A percentile compares a stretch with the other conserved stretches of the same genome.
These are phyloP conservation scores for Sisyra terminalis DNA, from an alignment of 2,888 invertebrate genomes.

Conservation along the genomic window DNA sequence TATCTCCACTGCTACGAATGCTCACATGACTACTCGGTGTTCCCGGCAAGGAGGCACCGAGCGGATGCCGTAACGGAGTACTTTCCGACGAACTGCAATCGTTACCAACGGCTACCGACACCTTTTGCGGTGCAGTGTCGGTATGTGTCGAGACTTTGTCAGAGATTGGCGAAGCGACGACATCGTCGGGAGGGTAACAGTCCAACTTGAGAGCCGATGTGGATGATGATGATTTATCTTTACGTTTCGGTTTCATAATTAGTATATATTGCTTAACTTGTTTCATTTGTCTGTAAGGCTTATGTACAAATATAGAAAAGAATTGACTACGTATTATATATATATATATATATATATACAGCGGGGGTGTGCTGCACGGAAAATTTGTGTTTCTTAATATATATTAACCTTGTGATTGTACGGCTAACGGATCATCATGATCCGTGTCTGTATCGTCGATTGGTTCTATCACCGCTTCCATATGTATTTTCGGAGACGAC, in stretches of 20 bases:
- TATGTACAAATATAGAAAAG: no score
- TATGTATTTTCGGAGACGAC: constrained; percentile 23
- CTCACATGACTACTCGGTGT: constrained; percentile 51
- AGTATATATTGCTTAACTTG: no score
- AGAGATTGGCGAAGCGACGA: constrained; percentile 47
- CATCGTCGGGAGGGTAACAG: constrained; percentile 65
- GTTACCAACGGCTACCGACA: no score
- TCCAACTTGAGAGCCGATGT: constrained; percentile 22
- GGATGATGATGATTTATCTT: no score
- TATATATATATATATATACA: no score
- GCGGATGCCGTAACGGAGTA: constrained; percentile 21
- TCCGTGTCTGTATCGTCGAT: constrained; percentile 43
- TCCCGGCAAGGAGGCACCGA: constrained; percentile 28
- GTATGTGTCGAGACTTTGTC: constrained; percentile 21
- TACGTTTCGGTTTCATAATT: no score
- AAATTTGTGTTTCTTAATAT: background rate
- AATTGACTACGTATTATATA: no score
- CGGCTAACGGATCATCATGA: constrained; percentile 26
- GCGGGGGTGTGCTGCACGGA: constrained; percentile 1
- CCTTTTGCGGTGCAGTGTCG: constrained; percentile 5
- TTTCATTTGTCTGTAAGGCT: no score
- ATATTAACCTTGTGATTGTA: no score
- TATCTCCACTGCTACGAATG: constrained; percentile 62
- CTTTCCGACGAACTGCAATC: constrained; percentile 20
- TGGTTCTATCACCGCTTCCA: constrained; percentile 35